phyloP scores from a whole-genome alignment of 2,888 invertebrate species.

The Sipunculus nudus region DNA sequence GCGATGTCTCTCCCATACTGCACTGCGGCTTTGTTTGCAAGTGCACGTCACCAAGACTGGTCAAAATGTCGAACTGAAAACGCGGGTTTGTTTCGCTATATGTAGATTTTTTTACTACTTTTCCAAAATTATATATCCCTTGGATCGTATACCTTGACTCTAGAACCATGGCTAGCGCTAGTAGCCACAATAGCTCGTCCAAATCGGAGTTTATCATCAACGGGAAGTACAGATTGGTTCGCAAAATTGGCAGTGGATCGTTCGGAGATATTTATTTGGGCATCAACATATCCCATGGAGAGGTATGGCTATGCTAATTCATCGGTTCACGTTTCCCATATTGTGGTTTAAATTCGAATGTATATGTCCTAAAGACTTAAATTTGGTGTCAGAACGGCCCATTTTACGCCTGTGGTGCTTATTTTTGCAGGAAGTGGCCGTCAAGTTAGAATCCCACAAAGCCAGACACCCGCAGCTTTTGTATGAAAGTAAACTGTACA shows the following conservation, averaged over 20 bases:
- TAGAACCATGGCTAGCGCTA: constrained; percentile 46
- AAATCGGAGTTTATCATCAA: constrained; percentile 64
- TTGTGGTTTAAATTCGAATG: background rate
- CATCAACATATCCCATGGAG: constrained; percentile 63
- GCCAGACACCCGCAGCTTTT: constrained; percentile 70
- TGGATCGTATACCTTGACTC: no score
- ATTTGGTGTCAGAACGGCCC: no score
- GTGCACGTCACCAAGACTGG: background rate
- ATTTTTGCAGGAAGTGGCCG: constrained; percentile 68
- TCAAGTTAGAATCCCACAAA: constrained; percentile 69
- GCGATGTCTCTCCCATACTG: no score
- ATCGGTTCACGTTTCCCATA: background rate
- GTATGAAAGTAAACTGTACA: constrained; percentile 70
- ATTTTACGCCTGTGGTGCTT: no score
- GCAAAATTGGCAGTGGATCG: constrained; percentile 66
- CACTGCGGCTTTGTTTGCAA: background rate
- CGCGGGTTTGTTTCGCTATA: no score
- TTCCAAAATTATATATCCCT: background rate
- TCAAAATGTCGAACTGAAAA: background rate
- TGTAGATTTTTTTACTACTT: background rate
- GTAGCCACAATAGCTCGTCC: constrained; percentile 48
- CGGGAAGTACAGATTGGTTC: constrained; percentile 63
- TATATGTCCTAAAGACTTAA: no score
- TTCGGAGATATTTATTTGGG: constrained; percentile 66
- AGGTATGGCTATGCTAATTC: constrained; percentile 46